Conservation (phyloP, 2,113 vertebrate genomes). For the Trinectes maculatus region DNA sequence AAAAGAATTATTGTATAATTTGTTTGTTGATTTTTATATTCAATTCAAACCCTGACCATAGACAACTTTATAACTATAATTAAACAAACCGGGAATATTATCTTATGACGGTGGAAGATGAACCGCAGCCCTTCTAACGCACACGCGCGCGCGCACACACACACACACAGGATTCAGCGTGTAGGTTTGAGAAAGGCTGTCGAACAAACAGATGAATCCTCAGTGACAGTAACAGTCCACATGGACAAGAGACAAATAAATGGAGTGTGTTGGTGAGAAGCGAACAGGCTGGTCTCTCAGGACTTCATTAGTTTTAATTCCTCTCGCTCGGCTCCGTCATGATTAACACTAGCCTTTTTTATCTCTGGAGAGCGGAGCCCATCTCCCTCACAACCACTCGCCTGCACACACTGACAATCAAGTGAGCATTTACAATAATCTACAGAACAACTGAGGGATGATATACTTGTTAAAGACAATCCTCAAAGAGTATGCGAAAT, state of each 20-base stretch:
- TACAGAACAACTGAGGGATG: constrained; percentile 21
- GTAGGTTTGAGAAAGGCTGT: neutral
- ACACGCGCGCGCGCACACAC: too few species aligned
- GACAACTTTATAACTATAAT: too few species aligned
- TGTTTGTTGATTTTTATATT: too few species aligned
- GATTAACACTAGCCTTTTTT: constrained; percentile 97
- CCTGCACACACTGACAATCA: constrained; percentile 70
- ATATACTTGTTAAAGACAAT: constrained; percentile 20
- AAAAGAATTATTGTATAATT: too few species aligned
- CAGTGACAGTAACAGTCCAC: constrained; percentile 20
- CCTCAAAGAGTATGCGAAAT: neutral
- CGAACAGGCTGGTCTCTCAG: constrained; percentile 84
- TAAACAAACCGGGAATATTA: too few species aligned
- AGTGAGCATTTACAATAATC: constrained; percentile 80
- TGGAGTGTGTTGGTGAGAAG: constrained; percentile 38
- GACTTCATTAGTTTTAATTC: constrained; percentile 98
- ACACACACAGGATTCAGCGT: too few species aligned
- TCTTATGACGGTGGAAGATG: too few species aligned
- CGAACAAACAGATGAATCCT: constrained; percentile 8
- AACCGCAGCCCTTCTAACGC: too few species aligned
- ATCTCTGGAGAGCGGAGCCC: constrained; percentile 85
- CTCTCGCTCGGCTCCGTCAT: constrained; percentile 90
- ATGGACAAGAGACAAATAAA: constrained; percentile 27
- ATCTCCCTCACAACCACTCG: constrained; percentile 76
- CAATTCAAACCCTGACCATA: too few species aligned